These are phyloP conservation scores for Cotesia typhae DNA, from an alignment of 1,140 invertebrate genomes.

Conservation along the genomic window DNA sequence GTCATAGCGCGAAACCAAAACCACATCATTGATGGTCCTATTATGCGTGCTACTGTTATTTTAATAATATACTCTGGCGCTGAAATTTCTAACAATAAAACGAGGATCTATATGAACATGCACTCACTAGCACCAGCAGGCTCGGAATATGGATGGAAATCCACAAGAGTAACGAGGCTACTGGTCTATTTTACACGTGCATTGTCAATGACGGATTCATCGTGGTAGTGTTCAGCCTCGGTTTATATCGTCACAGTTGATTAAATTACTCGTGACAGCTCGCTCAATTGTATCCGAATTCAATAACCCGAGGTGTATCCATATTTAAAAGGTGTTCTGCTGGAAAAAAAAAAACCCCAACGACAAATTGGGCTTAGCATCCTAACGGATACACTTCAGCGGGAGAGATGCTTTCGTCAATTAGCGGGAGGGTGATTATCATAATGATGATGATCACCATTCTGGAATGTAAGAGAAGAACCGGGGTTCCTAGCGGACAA, in stretches of 20 bases:
- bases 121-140: background rate
- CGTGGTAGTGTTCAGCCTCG: constrained; percentile 22
- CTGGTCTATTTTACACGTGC: constrained; percentile 15
- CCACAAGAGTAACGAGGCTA: background rate
- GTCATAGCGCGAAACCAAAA: constrained; percentile 21
- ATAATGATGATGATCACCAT: too few relatives aligned
- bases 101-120: background rate
- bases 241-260: constrained; percentile 2
- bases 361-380: background rate
- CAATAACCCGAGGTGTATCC: background rate
- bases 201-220: constrained; percentile 36
- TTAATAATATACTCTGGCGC: constrained; percentile 17
- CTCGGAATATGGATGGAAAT: background rate
- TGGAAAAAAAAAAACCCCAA: background rate
- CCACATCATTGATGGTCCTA: constrained; percentile 14
- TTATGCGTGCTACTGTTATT: constrained; percentile 19
- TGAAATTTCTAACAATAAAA: constrained; percentile 11
- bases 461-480: too few relatives aligned
- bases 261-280: constrained; percentile 6
- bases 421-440: too few relatives aligned
- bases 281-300: background rate
- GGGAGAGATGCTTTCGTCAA: too few relatives aligned
- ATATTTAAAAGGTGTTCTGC: too few relatives aligned
- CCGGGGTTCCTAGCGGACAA: background rate
- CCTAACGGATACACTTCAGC: too few relatives aligned